phyloP scores from a whole-genome alignment of 2,113 vertebrate species.

The Haliaeetus leucogaster region DNA sequence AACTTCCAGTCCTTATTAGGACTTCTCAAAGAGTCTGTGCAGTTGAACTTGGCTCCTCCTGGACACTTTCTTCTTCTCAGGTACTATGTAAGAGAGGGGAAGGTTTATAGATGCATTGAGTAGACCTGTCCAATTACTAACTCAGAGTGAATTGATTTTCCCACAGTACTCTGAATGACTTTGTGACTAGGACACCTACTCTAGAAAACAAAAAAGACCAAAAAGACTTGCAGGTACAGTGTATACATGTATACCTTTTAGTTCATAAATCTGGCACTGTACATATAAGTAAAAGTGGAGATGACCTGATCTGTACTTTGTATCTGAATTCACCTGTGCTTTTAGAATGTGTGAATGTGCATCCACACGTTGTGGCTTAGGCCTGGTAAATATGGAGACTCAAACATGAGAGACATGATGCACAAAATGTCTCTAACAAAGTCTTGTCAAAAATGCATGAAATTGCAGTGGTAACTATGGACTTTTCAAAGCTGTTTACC shows the following conservation, averaged over 20 bases:
- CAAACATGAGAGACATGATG: background rate
- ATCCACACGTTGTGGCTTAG: background rate
- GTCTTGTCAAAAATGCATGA: background rate
- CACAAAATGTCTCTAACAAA: background rate
- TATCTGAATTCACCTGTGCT: background rate
- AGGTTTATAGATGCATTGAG: background rate
- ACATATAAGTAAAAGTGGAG: background rate
- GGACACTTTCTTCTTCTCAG: slow-evolving; percentile 93
- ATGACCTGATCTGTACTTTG: background rate
- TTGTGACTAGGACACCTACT: slow-evolving; percentile 87
- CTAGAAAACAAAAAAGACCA: slow-evolving; percentile 94
- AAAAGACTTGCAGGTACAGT: slow-evolving; percentile 88
- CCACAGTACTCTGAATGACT: slow-evolving; percentile 90
- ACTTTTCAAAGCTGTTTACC: background rate
- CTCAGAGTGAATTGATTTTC: background rate
- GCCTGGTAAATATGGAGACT: background rate
- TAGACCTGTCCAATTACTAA: background rate
- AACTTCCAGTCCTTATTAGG: slow-evolving; percentile 82
- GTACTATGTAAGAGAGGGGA: slow-evolving; percentile 44
- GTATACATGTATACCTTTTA: background rate
- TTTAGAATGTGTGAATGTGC: background rate
- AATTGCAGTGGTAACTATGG: background rate
- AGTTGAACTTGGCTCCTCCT: slow-evolving; percentile 90
- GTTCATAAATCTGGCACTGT: background rate
- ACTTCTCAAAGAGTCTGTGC: slow-evolving; percentile 89